Evolutionary conservation across 2,797 vertebrate genomes (phyloP).

Genomic region (Lindbergichthys nudifrons): DNA sequence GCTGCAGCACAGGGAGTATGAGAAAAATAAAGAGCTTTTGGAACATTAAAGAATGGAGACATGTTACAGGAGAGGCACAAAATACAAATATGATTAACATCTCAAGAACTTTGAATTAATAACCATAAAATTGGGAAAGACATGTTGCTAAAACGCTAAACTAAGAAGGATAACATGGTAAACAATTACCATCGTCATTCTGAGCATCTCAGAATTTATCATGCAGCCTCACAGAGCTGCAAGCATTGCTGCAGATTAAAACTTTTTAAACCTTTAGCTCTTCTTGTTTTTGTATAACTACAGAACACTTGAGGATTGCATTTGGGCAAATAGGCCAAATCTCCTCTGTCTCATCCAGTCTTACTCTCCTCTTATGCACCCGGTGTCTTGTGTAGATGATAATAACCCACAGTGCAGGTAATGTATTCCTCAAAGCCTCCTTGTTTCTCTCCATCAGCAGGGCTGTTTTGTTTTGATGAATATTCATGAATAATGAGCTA

Average conservation of each 20-base stretch:
- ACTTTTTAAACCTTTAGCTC: not conserved
- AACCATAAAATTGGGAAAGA: too few species aligned
- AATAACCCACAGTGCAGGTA: not conserved
- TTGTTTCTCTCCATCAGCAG: slow-evolving; percentile 20
- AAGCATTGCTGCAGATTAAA: not conserved
- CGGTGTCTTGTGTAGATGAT: slow-evolving; percentile 17
- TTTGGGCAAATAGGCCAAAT: not conserved
- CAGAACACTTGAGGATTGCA: not conserved
- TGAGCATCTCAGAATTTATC: not conserved
- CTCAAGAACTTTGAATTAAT: too few species aligned
- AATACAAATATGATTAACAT: too few species aligned
- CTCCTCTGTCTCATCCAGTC: not conserved
- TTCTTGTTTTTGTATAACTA: not conserved
- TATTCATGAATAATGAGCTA: slow-evolving; percentile 38
- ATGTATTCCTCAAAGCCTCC: slow-evolving; percentile 33
- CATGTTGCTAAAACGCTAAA: not conserved
- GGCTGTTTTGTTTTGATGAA: slow-evolving; percentile 40
- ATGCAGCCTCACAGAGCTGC: not conserved
- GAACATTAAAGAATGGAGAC: too few species aligned
- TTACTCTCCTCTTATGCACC: slow-evolving; percentile 4
- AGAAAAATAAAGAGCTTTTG: too few species aligned
- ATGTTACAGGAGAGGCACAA: too few species aligned
- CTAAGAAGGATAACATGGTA: not conserved
- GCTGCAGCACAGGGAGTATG: too few species aligned
- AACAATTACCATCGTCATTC: not conserved